phyloP scores from a whole-genome alignment of 2,113 vertebrate species.

The Desmodus rotundus region DNA sequence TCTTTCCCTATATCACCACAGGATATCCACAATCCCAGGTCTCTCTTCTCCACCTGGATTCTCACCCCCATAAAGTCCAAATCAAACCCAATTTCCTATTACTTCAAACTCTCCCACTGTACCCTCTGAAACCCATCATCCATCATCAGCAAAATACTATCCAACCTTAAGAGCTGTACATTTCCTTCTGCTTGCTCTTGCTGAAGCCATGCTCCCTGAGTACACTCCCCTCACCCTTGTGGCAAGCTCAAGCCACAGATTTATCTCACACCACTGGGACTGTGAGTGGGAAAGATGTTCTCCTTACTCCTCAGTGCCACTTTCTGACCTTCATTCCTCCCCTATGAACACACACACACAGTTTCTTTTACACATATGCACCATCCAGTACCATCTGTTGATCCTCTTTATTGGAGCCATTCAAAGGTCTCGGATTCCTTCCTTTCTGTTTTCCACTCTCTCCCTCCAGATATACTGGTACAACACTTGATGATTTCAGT shows the following conservation, averaged over 20 bases:
- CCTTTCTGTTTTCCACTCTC: neutral
- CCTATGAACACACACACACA: neutral
- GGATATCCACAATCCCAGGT: neutral
- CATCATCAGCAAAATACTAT: neutral
- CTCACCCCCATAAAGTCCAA: neutral
- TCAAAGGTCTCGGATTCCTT: neutral
- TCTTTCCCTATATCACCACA: neutral
- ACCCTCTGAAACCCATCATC: neutral
- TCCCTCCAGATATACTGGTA: neutral
- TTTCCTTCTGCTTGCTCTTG: neutral
- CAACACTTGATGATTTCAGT: neutral
- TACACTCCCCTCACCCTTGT: neutral
- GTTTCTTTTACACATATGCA: neutral
- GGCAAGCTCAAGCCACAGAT: neutral
- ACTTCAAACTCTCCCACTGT: neutral
- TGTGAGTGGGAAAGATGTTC: neutral
- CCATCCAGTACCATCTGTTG: neutral
- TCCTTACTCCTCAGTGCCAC: neutral
- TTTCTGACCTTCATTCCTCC: neutral
- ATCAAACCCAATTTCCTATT: neutral
- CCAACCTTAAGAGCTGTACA: neutral
- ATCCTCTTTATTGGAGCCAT: neutral
- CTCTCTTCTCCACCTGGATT: neutral
- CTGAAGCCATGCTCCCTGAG: neutral
- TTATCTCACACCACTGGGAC: neutral